A percentile compares a stretch with the other conserved stretches of the same genome.
Conservation (phyloP, 2,113 vertebrate genomes). For the Cyprinus carpio region DNA sequence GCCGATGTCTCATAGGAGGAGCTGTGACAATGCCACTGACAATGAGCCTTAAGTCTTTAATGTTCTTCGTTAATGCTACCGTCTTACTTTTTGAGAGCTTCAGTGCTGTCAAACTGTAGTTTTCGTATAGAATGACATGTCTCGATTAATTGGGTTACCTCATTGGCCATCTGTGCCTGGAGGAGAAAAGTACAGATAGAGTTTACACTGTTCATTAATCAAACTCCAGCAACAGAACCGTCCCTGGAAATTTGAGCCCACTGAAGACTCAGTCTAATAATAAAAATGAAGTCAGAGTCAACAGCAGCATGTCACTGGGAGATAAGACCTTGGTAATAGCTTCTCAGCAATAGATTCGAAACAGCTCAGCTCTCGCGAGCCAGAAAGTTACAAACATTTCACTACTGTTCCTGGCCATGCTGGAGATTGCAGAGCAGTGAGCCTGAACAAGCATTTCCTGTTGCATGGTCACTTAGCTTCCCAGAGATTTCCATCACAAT, state of each 20-base stretch:
- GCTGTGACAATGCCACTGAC: background rate
- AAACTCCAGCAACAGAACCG: constrained; percentile 10
- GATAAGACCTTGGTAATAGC: constrained; percentile 23
- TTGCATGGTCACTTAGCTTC: constrained; percentile 4
- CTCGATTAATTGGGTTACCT: constrained; percentile 33
- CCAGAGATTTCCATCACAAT: constrained; percentile 3
- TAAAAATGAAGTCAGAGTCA: background rate
- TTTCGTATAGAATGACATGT: constrained; percentile 10
- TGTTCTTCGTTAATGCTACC: background rate
- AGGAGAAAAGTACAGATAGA: constrained; percentile 15
- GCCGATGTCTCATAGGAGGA: background rate
- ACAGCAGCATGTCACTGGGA: constrained; percentile 32
- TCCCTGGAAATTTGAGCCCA: constrained; percentile 22
- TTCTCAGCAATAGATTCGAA: constrained; percentile 17
- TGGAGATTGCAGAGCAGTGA: constrained; percentile 15
- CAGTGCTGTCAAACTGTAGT: constrained; percentile 11
- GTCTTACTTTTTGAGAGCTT: background rate
- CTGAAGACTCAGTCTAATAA: constrained; percentile 1
- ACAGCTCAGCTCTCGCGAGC: background rate
- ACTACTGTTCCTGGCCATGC: background rate
- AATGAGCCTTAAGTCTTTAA: constrained; percentile 3
- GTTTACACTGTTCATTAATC: constrained; percentile 28
- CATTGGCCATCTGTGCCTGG: constrained; percentile 38
- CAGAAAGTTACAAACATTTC: background rate
- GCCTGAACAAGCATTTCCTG: background rate